Conservation (phyloP, 2,113 vertebrate genomes). For the Chroicocephalus ridibundus region DNA sequence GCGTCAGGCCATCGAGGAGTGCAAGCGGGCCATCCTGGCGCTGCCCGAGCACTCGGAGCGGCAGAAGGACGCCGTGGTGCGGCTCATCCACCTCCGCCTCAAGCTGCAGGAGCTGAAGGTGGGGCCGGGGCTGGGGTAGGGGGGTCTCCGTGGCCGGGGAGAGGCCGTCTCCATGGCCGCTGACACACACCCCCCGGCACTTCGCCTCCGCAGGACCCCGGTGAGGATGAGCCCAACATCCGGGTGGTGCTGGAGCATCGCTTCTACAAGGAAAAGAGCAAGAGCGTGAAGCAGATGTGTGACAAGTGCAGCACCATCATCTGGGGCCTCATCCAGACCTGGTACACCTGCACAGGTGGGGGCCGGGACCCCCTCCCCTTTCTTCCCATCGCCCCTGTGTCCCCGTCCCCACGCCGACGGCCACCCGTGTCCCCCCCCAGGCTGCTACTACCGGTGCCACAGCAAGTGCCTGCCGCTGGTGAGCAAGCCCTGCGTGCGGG, state of each 20-base stretch:
- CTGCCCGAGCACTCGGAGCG: slow-evolving; percentile 92
- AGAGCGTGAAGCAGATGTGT: slow-evolving; percentile 94
- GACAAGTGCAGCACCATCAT: slow-evolving; percentile 95
- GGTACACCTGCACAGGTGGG: slow-evolving; percentile 97
- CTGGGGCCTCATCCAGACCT: slow-evolving; percentile 98
- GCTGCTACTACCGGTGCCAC: slow-evolving; percentile 96
- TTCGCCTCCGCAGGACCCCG: slow-evolving; percentile 79
- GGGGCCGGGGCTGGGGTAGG: background rate
- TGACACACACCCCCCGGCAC: background rate
- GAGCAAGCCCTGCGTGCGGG: slow-evolving; percentile 89
- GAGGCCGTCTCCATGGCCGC: background rate
- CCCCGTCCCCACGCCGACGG: rapidly evolving
- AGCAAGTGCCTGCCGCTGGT: slow-evolving; percentile 96
- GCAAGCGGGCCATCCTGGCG: slow-evolving; percentile 89
- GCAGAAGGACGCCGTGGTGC: slow-evolving; percentile 93
- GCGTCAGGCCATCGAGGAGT: slow-evolving; percentile 90
- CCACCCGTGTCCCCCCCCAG: background rate
- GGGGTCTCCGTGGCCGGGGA: too few species aligned
- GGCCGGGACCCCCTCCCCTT: background rate
- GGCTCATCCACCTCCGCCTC: slow-evolving; percentile 95
- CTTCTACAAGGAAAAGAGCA: slow-evolving; percentile 98
- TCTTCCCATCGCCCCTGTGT: background rate
- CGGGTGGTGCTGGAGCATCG: slow-evolving; percentile 90
- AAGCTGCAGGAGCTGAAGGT: slow-evolving; percentile 97
- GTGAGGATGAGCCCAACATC: slow-evolving; percentile 92